Evolutionary conservation across 2,888 invertebrate species (phyloP).

Genomic region (Teleiodes luculella): DNA sequence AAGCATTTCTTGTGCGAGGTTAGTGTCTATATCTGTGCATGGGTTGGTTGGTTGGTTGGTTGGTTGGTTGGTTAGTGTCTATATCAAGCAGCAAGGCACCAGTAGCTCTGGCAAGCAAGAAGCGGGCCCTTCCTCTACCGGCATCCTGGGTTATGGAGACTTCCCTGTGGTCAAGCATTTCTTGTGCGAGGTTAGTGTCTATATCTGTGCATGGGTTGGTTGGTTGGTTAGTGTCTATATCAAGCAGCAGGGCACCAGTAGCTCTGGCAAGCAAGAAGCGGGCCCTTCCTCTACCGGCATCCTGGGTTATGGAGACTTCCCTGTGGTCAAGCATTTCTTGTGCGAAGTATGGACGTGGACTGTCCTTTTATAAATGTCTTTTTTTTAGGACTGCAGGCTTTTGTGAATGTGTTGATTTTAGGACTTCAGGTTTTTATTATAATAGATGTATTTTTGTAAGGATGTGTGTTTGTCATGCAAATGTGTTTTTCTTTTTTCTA

Average conservation of each 20-base stretch:
- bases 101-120: conserved; percentile 25
- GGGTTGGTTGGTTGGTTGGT: too few species aligned
- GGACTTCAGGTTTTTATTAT: too few species aligned
- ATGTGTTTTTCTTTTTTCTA: too few species aligned
- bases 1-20: conserved; percentile 36
- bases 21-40: not conserved
- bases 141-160: conserved; percentile 63
- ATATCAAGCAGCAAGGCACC: conserved; percentile 34
- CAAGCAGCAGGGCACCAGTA: conserved; percentile 34
- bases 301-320: conserved; percentile 67
- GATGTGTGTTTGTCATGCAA: too few species aligned
- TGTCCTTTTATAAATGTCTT: too few species aligned
- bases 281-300: conserved; percentile 50
- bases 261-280: conserved; percentile 26
- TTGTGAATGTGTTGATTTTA: too few species aligned
- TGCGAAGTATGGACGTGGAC: too few species aligned
- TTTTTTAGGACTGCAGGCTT: too few species aligned
- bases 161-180: conserved; percentile 68
- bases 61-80: too few species aligned
- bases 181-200: not conserved
- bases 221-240: too few species aligned
- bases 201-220: too few species aligned
- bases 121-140: conserved; percentile 43
- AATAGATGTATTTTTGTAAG: too few species aligned
- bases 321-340: conserved; percentile 59